Base-by-base conservation (phyloP, 2,888 invertebrate species). In the Xanthostigma xanthostigma region DNA sequence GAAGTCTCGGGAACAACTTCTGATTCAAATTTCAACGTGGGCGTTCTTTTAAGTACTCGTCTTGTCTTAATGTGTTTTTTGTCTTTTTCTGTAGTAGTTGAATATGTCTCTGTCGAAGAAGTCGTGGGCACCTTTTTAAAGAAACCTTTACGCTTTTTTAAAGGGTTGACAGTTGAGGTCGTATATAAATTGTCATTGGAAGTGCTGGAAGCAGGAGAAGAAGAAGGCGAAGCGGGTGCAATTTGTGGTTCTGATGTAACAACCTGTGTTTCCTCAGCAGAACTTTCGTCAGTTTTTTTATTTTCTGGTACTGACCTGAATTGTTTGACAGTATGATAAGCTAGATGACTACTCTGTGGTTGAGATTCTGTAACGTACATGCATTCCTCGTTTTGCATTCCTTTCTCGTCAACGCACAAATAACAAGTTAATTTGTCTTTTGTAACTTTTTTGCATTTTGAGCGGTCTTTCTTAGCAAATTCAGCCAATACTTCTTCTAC, bases 341-440 rank as follows among this genome's bases (percentile, higher is more conserved):
- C 78, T 54, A 80, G 65, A 60, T 79, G 78, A 48, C 76, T 76
- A 44, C 73, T 72, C 59, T 75, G 72, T 1, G 81, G 81, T 40
- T 78, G 76, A 1, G 79, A 78, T 56, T 80, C 80, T 1, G 81
- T 80, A 9, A 83, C 74, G 64, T 77, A 85, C 78, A 84, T 83
- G 60, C 86, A 86, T 62, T 86, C 85, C 64, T 86, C 85, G 58
- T 84, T 78, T 62, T 81, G 79, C 45, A 79, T 69, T 1, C 84
- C 84, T 45, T 75, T 72, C 54, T 78, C 73, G 57, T 84, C 82
- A 4, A 76, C 66, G 60, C 86, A 86, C 55, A 80, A 73, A 61
- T 77, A 85, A 60, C 86, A 86, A 0, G 83, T 84, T 81, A 85
- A 82, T 39, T 81, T 80, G 55, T 82, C 79, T 58, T 80, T 81